Evolutionary conservation across 2,888 invertebrate species (phyloP).

Genomic region (Ochropleura leucogaster): DNA sequence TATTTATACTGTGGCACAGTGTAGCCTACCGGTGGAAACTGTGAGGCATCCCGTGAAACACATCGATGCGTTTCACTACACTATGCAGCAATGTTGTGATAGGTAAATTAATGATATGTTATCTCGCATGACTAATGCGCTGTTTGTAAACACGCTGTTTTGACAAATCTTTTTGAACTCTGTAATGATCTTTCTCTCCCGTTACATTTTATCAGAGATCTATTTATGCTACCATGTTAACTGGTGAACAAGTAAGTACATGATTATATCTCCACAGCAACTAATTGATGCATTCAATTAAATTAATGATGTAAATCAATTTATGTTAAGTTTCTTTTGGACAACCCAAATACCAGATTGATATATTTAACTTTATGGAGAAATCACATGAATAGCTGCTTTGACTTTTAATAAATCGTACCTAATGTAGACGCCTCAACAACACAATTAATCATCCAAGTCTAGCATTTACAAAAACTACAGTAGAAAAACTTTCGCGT

Average conservation of each 20-base stretch:
- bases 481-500: slow-evolving; percentile 59
- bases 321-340: slow-evolving; percentile 30
- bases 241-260: slow-evolving; percentile 23
- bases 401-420: slow-evolving; percentile 56
- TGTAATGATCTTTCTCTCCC: slow-evolving; percentile 45
- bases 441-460: slow-evolving; percentile 48
- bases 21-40: slow-evolving; percentile 64
- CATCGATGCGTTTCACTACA: slow-evolving; percentile 73
- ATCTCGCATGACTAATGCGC: slow-evolving; percentile 56
- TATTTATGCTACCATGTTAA: slow-evolving; percentile 42
- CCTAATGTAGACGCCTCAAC: slow-evolving; percentile 34
- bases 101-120: slow-evolving; percentile 67
- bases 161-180: slow-evolving; percentile 56
- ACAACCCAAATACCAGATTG: slow-evolving; percentile 37
- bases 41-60: slow-evolving; percentile 70
- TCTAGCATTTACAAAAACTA: slow-evolving; percentile 4
- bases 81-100: slow-evolving; percentile 70
- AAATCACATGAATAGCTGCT: slow-evolving; percentile 24
- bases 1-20: not conserved
- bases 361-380: slow-evolving; percentile 12
- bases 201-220: slow-evolving; percentile 41
- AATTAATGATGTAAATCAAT: slow-evolving; percentile 45
- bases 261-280: slow-evolving; percentile 31
- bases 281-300: slow-evolving; percentile 49
- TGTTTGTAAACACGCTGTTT: slow-evolving; percentile 49